phyloP scores from a whole-genome alignment of 2,888 invertebrate species.

The Chrysotoxum bicinctum region DNA sequence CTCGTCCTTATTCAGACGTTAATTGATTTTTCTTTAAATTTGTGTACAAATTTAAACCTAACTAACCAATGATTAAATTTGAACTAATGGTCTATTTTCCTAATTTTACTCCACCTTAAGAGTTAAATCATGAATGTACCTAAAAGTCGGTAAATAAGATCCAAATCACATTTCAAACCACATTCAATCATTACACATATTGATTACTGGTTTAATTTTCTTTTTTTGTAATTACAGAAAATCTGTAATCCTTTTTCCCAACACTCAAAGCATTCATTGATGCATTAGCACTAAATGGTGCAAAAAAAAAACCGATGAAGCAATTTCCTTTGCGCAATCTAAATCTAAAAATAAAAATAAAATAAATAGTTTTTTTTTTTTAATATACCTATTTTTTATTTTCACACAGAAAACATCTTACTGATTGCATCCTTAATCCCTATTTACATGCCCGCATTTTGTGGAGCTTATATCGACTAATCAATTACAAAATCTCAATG shows the following conservation, averaged over 20 bases:
- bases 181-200: background rate
- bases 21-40: no score
- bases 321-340: background rate
- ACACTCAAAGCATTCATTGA: background rate
- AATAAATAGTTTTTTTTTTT: background rate
- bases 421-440: conserved; percentile 67
- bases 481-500: conserved; percentile 61
- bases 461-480: conserved; percentile 62
- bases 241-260: background rate
- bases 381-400: background rate
- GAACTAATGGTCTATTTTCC: no score
- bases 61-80: no score
- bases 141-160: background rate
- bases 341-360: background rate
- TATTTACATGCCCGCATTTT: conserved; percentile 55
- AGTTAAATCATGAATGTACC: no score
- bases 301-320: background rate
- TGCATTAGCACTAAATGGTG: background rate
- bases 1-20: no score
- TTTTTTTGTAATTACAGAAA: background rate
- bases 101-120: no score
- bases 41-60: no score
- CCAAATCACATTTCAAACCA: background rate
- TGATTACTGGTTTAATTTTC: background rate
- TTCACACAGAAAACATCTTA: background rate